Evolutionary conservation across 2,888 invertebrate genomes (phyloP), one percentile per base, ranked within the genome.

Genomic region (Dilophus febrilis): DNA sequence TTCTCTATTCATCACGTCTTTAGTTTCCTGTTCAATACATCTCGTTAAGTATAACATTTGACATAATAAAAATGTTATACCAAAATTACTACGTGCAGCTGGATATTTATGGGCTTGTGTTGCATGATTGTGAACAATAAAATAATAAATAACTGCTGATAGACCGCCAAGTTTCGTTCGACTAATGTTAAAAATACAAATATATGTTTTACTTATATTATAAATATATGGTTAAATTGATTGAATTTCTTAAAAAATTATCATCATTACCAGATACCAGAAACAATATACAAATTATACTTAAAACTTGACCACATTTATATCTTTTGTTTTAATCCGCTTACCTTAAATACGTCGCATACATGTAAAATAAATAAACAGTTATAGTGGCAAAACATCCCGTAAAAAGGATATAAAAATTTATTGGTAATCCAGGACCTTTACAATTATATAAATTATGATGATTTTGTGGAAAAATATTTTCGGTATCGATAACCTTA

Each of bases 51-150:
- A 64, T 50, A 77, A 74, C 61, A 79, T 74, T 56, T 90, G 84
- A 40, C 74, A 61, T 13, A 87, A 64, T 45, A 86, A 67, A 31
- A 85, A 66, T 0, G 90, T 90, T 52, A 80, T 82, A 1, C 83
- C 85, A 55, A 87, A 81, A 53, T 83, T 87, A 59, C 91, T 90
- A 18, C 90, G 62, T 35, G 88, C 69, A 31, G 87, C 79, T 0
- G 90, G 88, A 0, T 84, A 75, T 77, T 87, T 86, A 52, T 85
- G 84, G 4, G 87, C 84, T 35, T 88, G 65, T 0, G 88, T 85
- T 37, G 75, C 77, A 56, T 87, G 85, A 19, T 72, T 72, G 56
- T 90, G 88, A 58, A 88, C 88, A 51, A 75, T 81, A 49, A 86
- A 74, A 57, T 81, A 88, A 7, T 77, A 74, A 0, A 71, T 55